These are phyloP conservation scores for Rhyacophila evoluta DNA, from an alignment of 2,888 invertebrate genomes.

Conservation along the genomic window DNA sequence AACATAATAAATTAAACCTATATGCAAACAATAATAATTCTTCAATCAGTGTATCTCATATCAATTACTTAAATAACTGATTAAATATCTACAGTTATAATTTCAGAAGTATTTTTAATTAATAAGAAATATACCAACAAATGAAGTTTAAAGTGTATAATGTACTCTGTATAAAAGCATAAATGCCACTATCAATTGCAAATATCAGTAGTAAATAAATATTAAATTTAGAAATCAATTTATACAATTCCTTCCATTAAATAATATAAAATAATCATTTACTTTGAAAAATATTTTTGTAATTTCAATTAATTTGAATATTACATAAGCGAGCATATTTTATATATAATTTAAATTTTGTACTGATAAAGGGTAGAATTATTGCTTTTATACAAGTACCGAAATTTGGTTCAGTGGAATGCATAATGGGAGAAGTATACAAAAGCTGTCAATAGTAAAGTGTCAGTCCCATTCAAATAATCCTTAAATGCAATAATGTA, in stretches of 20 bases:
- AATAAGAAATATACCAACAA: background rate
- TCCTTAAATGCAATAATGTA: no score
- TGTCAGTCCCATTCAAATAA: no score
- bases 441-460: background rate
- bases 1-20: no score
- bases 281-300: conserved; percentile 5
- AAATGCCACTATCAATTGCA: background rate
- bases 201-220: background rate
- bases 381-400: conserved; percentile 17
- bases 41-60: conserved; percentile 10
- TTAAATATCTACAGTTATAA: background rate
- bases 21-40: no score
- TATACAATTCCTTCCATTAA: background rate
- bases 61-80: background rate
- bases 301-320: background rate
- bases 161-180: background rate
- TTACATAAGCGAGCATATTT: background rate
- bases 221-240: background rate
- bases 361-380: background rate
- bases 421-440: background rate
- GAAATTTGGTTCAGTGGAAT: background rate
- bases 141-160: background rate
- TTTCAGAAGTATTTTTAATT: background rate
- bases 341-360: background rate
- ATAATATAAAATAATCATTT: background rate